Evolutionary conservation across 1,140 invertebrate genomes (phyloP).

Genomic region (Acromyrmex echinatior): DNA sequence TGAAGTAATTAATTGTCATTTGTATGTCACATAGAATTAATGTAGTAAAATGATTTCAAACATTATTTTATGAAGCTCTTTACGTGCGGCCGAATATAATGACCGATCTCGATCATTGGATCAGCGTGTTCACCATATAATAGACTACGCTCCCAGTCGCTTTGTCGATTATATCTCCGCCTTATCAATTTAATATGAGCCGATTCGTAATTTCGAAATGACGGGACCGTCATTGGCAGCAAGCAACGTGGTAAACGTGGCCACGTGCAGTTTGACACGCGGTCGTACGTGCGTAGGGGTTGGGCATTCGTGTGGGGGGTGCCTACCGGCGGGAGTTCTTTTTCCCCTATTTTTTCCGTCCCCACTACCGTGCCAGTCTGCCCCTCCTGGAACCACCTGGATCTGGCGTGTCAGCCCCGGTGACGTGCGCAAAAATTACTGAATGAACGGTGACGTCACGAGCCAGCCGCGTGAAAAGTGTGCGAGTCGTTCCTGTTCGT

Average conservation of each 20-base stretch:
- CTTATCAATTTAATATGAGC: neutral
- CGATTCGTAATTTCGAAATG: conserved; percentile 11
- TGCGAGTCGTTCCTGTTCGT: conserved; percentile 72
- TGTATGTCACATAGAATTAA: neutral
- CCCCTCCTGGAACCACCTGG: conserved; percentile 77
- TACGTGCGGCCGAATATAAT: neutral
- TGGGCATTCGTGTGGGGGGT: conserved; percentile 75
- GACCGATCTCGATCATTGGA: neutral
- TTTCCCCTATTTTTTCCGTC: conserved; percentile 86
- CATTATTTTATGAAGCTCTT: neutral
- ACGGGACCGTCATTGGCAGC: conserved; percentile 55
- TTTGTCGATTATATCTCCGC: neutral
- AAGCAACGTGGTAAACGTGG: conserved; percentile 75
- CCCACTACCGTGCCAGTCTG: conserved; percentile 79
- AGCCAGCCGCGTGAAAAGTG: conserved; percentile 78
- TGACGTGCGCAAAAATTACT: conserved; percentile 87
- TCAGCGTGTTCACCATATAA: neutral
- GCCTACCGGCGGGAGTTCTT: conserved; percentile 82
- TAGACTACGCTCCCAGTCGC: neutral
- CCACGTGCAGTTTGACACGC: conserved; percentile 86
- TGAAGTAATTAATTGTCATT: conserved; percentile 30
- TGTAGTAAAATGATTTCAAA: neutral
- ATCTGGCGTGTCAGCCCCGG: conserved; percentile 83
- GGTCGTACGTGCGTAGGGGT: conserved; percentile 83
- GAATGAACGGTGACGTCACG: conserved; percentile 87